phyloP scores from a whole-genome alignment of 2,888 invertebrate genomes.

The Isotomurus palustris region DNA sequence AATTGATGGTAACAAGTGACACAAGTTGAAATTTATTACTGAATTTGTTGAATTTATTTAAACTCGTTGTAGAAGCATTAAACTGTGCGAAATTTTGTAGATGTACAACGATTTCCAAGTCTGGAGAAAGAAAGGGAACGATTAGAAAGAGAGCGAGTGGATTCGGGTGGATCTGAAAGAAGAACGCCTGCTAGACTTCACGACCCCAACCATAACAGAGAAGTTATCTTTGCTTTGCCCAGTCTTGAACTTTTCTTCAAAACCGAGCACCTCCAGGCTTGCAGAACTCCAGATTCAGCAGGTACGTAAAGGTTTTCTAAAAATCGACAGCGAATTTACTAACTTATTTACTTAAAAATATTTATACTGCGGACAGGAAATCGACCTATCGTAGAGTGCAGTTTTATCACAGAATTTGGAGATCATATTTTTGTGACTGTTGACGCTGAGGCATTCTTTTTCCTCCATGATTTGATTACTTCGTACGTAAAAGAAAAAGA shows the following conservation, averaged over 20 bases:
- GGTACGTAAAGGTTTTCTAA: conserved; percentile 50
- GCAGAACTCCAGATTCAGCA: conserved; percentile 63
- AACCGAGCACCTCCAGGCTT: conserved; percentile 82
- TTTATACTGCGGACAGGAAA: conserved; percentile 55
- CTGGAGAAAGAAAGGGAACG: conserved; percentile 66
- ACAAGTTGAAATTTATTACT: conserved; percentile 10
- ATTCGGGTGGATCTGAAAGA: conserved; percentile 49
- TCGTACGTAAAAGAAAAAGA: conserved; percentile 94
- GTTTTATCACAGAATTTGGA: conserved; percentile 97
- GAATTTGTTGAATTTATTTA: conserved; percentile 1
- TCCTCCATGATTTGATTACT: conserved; percentile 92
- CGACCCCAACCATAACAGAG: conserved; percentile 77
- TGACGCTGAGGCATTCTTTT: conserved; percentile 96
- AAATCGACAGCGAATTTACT: neutral
- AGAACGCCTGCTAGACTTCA: conserved; percentile 57
- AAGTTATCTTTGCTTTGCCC: conserved; percentile 95
- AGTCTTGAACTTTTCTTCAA: conserved; percentile 86
- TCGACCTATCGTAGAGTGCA: conserved; percentile 88
- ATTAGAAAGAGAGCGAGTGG: conserved; percentile 51
- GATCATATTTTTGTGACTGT: conserved; percentile 97
- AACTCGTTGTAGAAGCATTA: conserved; percentile 8
- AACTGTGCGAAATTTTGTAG: conserved; percentile 54
- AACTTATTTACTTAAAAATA: neutral
- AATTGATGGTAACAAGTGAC: conserved; percentile 68
- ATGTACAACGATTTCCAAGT: conserved; percentile 84